Evolutionary conservation across 2,888 invertebrate species (phyloP).

Genomic region (Hypomecis punctinalis): DNA sequence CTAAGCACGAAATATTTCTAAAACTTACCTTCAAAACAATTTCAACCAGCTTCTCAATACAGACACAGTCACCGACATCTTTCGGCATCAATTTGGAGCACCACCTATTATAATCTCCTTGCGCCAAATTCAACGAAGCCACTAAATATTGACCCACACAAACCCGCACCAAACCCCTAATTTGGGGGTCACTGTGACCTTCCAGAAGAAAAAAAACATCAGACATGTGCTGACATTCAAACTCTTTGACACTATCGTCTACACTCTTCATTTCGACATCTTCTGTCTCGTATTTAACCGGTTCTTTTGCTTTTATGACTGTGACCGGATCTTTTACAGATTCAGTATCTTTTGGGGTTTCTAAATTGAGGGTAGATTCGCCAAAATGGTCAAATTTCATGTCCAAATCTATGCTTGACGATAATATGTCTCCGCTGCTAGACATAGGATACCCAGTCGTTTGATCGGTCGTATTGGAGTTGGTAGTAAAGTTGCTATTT

Average conservation of each 20-base stretch:
- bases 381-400: conserved; percentile 88
- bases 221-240: conserved; percentile 86
- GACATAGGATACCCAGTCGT: conserved; percentile 78
- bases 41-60: conserved; percentile 78
- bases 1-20: too few species aligned
- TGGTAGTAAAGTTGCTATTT: conserved; percentile 75
- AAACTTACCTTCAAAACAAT: conserved; percentile 83
- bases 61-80: conserved; percentile 67
- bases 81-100: conserved; percentile 65
- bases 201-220: conserved; percentile 89
- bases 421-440: conserved; percentile 70
- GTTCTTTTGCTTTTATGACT: conserved; percentile 52
- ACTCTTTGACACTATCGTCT: conserved; percentile 49
- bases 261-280: conserved; percentile 50
- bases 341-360: conserved; percentile 57
- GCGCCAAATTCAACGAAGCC: conserved; percentile 83
- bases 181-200: conserved; percentile 92
- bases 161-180: conserved; percentile 89
- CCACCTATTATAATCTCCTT: conserved; percentile 84
- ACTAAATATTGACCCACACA: conserved; percentile 88
- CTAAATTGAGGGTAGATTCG: conserved; percentile 72
- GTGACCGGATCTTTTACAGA: conserved; percentile 28
- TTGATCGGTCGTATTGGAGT: conserved; percentile 76
- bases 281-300: conserved; percentile 60
- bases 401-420: conserved; percentile 80